A percentile compares a stretch with the other conserved stretches of the same genome.
These are phyloP conservation scores for Hoplias malabaricus DNA, from an alignment of 2,113 vertebrate species.

Conservation along the genomic window DNA sequence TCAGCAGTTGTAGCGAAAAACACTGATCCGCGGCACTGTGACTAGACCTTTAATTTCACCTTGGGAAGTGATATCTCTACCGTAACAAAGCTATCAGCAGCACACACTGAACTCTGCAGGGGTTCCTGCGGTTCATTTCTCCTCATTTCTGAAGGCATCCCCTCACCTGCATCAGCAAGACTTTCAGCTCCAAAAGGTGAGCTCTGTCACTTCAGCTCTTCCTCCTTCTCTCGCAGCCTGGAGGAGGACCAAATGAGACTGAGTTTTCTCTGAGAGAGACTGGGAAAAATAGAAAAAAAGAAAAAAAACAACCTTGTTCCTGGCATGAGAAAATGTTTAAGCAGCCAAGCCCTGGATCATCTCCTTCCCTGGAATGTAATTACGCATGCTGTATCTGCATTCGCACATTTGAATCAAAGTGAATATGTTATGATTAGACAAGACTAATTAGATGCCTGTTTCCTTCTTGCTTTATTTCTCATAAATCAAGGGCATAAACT, in stretches of 20 bases:
- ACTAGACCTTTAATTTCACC: slow-evolving; percentile 50
- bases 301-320: neutral
- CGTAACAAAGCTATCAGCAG: slow-evolving; percentile 44
- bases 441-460: slow-evolving; percentile 30
- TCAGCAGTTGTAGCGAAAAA: neutral
- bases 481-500: neutral
- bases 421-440: slow-evolving; percentile 32
- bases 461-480: slow-evolving; percentile 20
- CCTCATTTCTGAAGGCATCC: slow-evolving; percentile 29
- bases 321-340: slow-evolving; percentile 2
- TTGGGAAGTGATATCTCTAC: slow-evolving; percentile 28
- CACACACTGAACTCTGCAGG: slow-evolving; percentile 40
- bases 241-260: neutral
- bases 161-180: slow-evolving; percentile 40
- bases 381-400: neutral
- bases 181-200: slow-evolving; percentile 7
- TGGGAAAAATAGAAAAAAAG: neutral
- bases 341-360: slow-evolving; percentile 17
- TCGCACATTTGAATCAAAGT: slow-evolving; percentile 43
- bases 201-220: neutral
- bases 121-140: slow-evolving; percentile 34
- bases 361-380: slow-evolving; percentile 33
- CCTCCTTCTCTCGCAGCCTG: slow-evolving; percentile 1
- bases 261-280: neutral
- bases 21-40: neutral